Evolutionary conservation across 2,797 vertebrate genomes (phyloP).

Genomic region (Schizothorax lantsangensis): DNA sequence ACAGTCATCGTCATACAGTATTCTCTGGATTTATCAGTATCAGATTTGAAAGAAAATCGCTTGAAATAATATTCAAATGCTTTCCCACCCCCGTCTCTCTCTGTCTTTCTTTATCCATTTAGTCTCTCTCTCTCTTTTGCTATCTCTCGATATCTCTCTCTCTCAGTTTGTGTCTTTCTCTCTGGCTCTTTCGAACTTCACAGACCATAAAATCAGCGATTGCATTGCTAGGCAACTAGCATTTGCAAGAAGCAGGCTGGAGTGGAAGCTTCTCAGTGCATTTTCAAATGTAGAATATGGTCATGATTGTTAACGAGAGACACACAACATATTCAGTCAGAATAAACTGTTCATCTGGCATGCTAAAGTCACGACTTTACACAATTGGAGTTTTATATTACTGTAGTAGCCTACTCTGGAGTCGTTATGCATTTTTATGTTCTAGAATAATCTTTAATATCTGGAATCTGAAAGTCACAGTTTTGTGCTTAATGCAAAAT

Average conservation of each 20-base stretch:
- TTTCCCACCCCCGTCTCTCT: constrained; percentile 64
- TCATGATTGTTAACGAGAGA: constrained; percentile 46
- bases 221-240: constrained; percentile 87
- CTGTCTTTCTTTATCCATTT: constrained; percentile 25
- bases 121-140: constrained; percentile 5
- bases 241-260: constrained; percentile 72
- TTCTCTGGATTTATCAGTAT: constrained; percentile 30
- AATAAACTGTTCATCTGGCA: constrained; percentile 13
- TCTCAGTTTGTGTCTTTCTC: constrained; percentile 42
- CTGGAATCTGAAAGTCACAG: not conserved
- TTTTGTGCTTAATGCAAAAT: not conserved
- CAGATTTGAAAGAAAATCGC: constrained; percentile 49
- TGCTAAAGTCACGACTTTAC: not conserved
- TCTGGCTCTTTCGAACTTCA: constrained; percentile 68
- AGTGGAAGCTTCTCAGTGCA: constrained; percentile 53
- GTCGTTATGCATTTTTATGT: not conserved
- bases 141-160: constrained; percentile 18
- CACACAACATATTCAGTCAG: constrained; percentile 28
- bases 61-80: constrained; percentile 72
- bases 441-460: not conserved
- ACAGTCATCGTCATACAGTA: constrained; percentile 8
- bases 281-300: constrained; percentile 46
- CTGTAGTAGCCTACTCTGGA: not conserved
- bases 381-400: not conserved
- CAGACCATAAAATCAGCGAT: constrained; percentile 81